phyloP scores from a whole-genome alignment of 2,888 invertebrate genomes.

The Spodoptera picta region DNA sequence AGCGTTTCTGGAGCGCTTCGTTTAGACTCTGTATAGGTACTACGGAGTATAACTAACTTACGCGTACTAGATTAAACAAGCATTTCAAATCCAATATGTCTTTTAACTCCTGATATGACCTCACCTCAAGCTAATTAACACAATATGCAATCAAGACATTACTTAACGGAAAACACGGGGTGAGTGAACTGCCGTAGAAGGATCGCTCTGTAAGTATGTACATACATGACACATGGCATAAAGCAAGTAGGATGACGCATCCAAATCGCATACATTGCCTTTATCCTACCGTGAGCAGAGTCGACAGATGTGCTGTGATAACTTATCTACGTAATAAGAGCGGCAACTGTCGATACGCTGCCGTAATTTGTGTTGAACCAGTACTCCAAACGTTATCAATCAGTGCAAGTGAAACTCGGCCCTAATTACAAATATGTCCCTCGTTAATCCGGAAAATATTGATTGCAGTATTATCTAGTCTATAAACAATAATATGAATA shows the following conservation, averaged over 20 bases:
- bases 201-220: constrained; percentile 11
- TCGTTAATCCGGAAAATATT: constrained; percentile 50
- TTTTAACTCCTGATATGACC: too few species aligned
- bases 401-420: constrained; percentile 38
- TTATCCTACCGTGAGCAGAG: constrained; percentile 46
- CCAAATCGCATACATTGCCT: constrained; percentile 39
- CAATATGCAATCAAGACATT: not conserved
- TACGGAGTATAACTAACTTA: too few species aligned
- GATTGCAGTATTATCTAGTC: constrained; percentile 29
- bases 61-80: too few species aligned
- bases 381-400: constrained; percentile 59
- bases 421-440: constrained; percentile 39
- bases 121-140: too few species aligned
- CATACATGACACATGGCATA: constrained; percentile 20
- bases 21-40: too few species aligned
- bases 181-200: constrained; percentile 23
- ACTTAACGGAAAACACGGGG: constrained; percentile 2
- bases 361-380: constrained; percentile 56
- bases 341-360: constrained; percentile 62
- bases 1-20: too few species aligned
- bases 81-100: too few species aligned
- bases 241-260: constrained; percentile 38
- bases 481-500: too few species aligned
- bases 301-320: constrained; percentile 78
- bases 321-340: constrained; percentile 79